These are phyloP conservation scores for Drosophila multiciliata DNA, from an alignment of 2,888 invertebrate species.

Conservation along the genomic window DNA sequence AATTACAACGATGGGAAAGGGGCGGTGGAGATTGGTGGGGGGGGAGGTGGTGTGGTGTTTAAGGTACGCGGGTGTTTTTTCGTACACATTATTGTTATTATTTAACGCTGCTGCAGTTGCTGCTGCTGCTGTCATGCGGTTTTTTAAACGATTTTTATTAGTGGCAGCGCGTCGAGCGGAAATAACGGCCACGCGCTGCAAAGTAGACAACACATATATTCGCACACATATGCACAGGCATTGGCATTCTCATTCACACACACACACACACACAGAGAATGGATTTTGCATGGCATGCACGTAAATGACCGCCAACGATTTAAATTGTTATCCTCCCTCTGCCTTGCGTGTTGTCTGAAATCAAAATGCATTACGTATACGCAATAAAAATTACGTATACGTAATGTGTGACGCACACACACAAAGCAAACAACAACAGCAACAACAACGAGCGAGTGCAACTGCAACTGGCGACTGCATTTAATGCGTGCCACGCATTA, in stretches of 20 bases:
- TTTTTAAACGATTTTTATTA: slow-evolving; percentile 79
- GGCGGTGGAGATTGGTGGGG: fast-evolving
- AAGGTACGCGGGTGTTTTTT: background rate
- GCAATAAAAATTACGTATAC: slow-evolving; percentile 79
- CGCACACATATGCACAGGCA: background rate
- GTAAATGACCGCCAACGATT: slow-evolving; percentile 80
- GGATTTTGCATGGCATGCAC: slow-evolving; percentile 77
- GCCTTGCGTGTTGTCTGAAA: slow-evolving; percentile 67
- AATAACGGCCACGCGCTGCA: slow-evolving; percentile 80
- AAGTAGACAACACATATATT: slow-evolving; percentile 68
- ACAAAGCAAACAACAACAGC: slow-evolving; percentile 20
- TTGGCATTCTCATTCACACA: slow-evolving; percentile 27
- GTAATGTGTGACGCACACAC: slow-evolving; percentile 61
- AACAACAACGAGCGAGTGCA: slow-evolving; percentile 14
- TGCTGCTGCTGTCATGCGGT: slow-evolving; percentile 67
- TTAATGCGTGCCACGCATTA: slow-evolving; percentile 78
- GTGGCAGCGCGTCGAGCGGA: slow-evolving; percentile 75
- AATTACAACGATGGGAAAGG: background rate
- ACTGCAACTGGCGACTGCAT: slow-evolving; percentile 59
- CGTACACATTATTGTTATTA: slow-evolving; percentile 77
- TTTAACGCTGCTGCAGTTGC: slow-evolving; percentile 61
- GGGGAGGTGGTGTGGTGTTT: background rate
- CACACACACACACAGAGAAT: slow-evolving; percentile 16
- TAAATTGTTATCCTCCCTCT: slow-evolving; percentile 63
- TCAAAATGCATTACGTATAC: slow-evolving; percentile 80